These are phyloP conservation scores for Ennomos fuscantarius DNA, from an alignment of 2,888 invertebrate species.

Conservation along the genomic window DNA sequence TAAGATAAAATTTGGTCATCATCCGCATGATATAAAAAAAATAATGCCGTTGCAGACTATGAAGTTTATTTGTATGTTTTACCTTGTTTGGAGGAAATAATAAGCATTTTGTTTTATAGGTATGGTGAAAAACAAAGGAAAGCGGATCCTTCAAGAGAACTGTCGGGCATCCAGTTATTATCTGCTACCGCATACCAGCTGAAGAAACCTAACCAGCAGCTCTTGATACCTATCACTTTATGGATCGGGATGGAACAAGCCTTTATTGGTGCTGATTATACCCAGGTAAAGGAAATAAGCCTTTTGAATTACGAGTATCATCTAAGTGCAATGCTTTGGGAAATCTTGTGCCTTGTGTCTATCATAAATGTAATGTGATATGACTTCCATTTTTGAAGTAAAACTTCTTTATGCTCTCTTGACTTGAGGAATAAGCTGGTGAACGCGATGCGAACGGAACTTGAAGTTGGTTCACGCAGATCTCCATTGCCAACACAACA, in stretches of 20 bases:
- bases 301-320: too few relatives aligned
- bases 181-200: constrained; percentile 96
- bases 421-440: too few relatives aligned
- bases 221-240: constrained; percentile 97
- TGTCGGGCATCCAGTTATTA: constrained; percentile 91
- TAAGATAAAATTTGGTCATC: too few relatives aligned
- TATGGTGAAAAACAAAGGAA: constrained; percentile 94
- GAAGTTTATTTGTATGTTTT: neutral
- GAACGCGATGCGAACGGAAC: too few relatives aligned
- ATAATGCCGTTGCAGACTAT: too few relatives aligned
- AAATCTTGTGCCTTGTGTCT: too few relatives aligned
- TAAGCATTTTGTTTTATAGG: constrained; percentile 66
- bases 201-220: constrained; percentile 95
- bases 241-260: constrained; percentile 99
- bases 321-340: too few relatives aligned
- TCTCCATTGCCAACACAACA: too few relatives aligned
- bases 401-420: neutral
- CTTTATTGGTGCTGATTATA: constrained; percentile 96
- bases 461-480: too few relatives aligned
- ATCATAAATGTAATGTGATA: too few relatives aligned
- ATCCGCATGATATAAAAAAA: too few relatives aligned
- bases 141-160: constrained; percentile 89
- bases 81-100: neutral
- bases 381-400: neutral
- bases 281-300: constrained; percentile 83